Base-by-base conservation (phyloP, 2,113 vertebrate genomes). In the Coracopsis vasa region DNA sequence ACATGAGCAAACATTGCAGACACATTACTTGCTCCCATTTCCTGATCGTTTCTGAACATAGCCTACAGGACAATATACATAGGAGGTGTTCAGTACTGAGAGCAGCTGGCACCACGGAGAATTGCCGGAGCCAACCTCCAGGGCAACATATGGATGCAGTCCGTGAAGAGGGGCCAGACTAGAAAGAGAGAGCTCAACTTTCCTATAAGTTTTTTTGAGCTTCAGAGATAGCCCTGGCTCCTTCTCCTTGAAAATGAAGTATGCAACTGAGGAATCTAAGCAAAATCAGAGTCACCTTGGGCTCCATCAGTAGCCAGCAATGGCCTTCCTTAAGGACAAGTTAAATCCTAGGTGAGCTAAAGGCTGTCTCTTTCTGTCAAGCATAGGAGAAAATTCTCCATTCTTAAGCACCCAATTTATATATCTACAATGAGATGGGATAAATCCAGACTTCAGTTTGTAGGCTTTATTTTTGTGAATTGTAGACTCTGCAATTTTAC, bases 401-500 rank as follows among this genome's bases (percentile, higher is more conserved):
- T 77, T 83, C 15, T 78, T 80, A 70, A 69, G 29, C 20, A 37
- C 23, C 18, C 2, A 0, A 21, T 66, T 54, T 80, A 65, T 62
- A 11, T 83, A 51, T 45, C 31, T 93, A 18, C n/a, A 75, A 29
- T 54, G 58, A 47, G 28, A 44, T 23, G 31, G 56, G 24, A 60
- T 75, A 81, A 89, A 65, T 92, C 35, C 77, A 89, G 69, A 35
- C 51, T 93, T 80, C 3, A 3, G 12, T 81, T 75, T 89, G 15
- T 27, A 72, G 65, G 28, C 9, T 66, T 47, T 72, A 69, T 64
- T 85, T n/a, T 78, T 5, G 18, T 92, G 73, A 92, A 79, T 65
- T 75, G n/a, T 88, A 69, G 61, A 78, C 77, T 91, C 21, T 64
- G 91, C 44, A 80, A 33, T 92, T 95, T 94, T 91, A 58, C 58